Percentiles rank a stretch among this genome's conserved stretches.
Evolutionary conservation across 2,113 vertebrate species (phyloP).

Genomic region (Phylloscopus trochiloides): DNA sequence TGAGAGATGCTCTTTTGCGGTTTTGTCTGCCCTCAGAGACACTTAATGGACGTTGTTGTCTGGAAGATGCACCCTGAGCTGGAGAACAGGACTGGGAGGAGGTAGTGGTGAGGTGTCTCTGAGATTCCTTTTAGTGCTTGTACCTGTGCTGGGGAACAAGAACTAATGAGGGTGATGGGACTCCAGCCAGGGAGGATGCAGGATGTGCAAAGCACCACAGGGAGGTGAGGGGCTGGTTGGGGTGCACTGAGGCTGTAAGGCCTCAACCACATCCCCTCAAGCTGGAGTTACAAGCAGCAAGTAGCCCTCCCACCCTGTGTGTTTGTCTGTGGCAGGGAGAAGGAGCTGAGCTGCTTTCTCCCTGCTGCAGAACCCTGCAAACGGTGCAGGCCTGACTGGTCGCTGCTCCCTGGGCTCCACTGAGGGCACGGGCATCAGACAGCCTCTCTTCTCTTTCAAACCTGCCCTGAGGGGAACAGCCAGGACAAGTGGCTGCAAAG

Average conservation of each 20-base stretch:
- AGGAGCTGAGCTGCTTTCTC: background rate
- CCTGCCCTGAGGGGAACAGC: background rate
- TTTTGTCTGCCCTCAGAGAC: background rate
- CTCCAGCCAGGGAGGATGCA: background rate
- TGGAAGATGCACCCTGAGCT: background rate
- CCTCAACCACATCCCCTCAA: background rate
- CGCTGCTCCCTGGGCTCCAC: background rate
- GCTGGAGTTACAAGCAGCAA: background rate
- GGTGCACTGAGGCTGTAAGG: background rate
- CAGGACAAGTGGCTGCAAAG: background rate
- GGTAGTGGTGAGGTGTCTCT: background rate
- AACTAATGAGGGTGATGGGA: no score
- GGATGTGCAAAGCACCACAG: background rate
- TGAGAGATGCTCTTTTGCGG: background rate
- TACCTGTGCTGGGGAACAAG: background rate
- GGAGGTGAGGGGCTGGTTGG: background rate
- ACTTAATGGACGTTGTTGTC: background rate
- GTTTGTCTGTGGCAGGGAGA: background rate
- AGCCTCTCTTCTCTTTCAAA: background rate
- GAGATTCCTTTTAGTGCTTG: background rate
- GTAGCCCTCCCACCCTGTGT: background rate
- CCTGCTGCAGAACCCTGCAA: background rate
- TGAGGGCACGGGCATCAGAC: background rate
- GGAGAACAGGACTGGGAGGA: background rate
- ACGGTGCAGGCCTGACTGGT: accelerated